Evolutionary conservation across 2,888 invertebrate species (phyloP).

Genomic region (Cacoxenus indagator): DNA sequence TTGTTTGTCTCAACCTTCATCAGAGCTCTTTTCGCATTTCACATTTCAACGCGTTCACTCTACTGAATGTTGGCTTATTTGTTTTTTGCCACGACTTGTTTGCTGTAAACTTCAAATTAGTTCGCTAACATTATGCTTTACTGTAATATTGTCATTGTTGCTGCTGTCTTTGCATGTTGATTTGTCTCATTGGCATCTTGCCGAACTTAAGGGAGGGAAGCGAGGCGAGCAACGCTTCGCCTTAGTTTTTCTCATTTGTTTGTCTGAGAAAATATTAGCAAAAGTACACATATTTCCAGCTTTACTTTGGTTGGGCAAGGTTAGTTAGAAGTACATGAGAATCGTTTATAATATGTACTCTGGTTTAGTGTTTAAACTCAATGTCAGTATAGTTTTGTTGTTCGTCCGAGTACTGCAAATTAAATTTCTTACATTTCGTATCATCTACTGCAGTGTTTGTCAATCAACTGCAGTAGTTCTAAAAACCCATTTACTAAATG

Average conservation of each 20-base stretch:
- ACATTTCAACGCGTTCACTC: slow-evolving; percentile 24
- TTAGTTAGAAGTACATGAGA: slow-evolving; percentile 1
- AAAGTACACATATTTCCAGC: not conserved
- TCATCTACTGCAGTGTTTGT: too few species aligned
- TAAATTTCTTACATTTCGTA: too few species aligned
- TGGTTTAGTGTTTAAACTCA: too few species aligned
- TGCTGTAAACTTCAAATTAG: slow-evolving; percentile 51
- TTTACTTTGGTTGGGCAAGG: not conserved
- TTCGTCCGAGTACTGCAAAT: too few species aligned
- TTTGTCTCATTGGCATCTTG: not conserved
- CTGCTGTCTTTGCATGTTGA: not conserved
- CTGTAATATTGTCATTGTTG: slow-evolving; percentile 28
- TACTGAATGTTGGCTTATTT: too few species aligned
- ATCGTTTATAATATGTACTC: too few species aligned
- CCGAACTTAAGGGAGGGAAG: not conserved
- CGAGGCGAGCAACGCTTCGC: not conserved
- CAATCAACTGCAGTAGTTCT: too few species aligned
- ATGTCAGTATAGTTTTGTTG: too few species aligned
- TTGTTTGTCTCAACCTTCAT: not conserved
- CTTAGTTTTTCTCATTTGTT: not conserved
- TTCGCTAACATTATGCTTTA: slow-evolving; percentile 39
- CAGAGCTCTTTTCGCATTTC: slow-evolving; percentile 37
- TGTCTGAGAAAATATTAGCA: not conserved
- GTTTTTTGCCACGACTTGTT: slow-evolving; percentile 16
- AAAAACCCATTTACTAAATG: too few species aligned